Evolutionary conservation across 2,797 vertebrate species (phyloP).

Genomic region (Melanogrammus aeglefinus): DNA sequence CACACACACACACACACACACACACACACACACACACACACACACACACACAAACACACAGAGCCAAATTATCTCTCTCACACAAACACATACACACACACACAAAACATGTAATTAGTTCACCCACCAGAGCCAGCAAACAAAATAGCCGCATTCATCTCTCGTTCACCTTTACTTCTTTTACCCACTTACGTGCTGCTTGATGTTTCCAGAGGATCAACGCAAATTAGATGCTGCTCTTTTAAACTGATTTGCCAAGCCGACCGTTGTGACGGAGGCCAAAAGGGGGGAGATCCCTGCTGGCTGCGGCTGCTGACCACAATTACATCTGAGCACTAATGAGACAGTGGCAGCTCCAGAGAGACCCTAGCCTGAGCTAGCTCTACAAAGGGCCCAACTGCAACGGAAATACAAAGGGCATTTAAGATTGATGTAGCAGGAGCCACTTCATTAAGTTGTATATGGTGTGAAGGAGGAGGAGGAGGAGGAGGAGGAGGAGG

Average conservation of each 20-base stretch:
- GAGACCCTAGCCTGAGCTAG: background rate
- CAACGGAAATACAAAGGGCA: background rate
- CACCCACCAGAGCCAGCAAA: constrained; percentile 7
- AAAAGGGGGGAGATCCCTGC: constrained; percentile 35
- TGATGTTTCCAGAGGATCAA: constrained; percentile 62
- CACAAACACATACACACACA: constrained; percentile 16
- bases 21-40: background rate
- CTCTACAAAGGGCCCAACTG: background rate
- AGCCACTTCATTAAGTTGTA: too few species aligned
- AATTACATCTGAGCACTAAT: constrained; percentile 69
- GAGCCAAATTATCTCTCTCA: background rate
- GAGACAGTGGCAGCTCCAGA: constrained; percentile 47
- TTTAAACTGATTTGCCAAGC: constrained; percentile 68
- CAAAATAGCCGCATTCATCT: background rate
- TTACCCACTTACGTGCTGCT: constrained; percentile 49
- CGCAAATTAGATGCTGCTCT: constrained; percentile 65
- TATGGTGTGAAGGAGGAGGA: background rate
- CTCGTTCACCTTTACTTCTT: constrained; percentile 48
- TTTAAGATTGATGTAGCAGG: background rate
- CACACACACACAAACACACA: background rate
- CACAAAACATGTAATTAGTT: constrained; percentile 16
- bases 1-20: constrained; percentile 2
- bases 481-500: background rate
- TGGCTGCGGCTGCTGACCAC: constrained; percentile 59
- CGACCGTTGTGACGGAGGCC: constrained; percentile 53